A percentile compares a stretch with the other conserved stretches of the same genome.
phyloP scores from a whole-genome alignment of 2,888 invertebrate genomes.

The Rosalia funebris region DNA sequence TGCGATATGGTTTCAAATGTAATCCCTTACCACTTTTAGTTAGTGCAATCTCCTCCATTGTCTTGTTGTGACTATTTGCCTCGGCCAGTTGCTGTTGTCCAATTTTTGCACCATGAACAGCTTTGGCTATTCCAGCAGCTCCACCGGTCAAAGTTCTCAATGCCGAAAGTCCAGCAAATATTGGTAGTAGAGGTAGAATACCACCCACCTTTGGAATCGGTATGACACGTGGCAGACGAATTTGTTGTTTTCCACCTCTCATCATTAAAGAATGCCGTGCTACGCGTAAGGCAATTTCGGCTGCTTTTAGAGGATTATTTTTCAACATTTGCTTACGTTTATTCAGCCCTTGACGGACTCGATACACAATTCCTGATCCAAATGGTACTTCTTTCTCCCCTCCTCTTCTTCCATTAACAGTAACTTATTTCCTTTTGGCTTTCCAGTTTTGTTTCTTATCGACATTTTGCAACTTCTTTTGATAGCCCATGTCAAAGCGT shows the following conservation, averaged over 20 bases:
- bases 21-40: constrained; percentile 42
- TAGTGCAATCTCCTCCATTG: constrained; percentile 58
- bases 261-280: background rate
- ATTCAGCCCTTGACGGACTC: background rate
- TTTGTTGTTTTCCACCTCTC: constrained; percentile 1
- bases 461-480: too few species aligned
- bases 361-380: background rate
- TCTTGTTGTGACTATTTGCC: constrained; percentile 54
- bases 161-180: constrained; percentile 56
- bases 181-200: constrained; percentile 54
- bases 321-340: background rate
- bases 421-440: background rate
- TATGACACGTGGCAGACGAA: constrained; percentile 11
- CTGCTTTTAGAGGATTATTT: background rate
- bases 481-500: constrained; percentile 31
- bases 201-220: constrained; percentile 43
- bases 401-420: background rate
- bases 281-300: background rate
- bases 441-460: constrained; percentile 14
- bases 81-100: constrained; percentile 53
- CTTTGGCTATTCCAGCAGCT: constrained; percentile 54
- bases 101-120: constrained; percentile 52
- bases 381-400: background rate
- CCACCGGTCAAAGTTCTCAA: constrained; percentile 55
- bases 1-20: constrained; percentile 42